phyloP scores from a whole-genome alignment of 2,888 invertebrate species.

The Unio pictorum region DNA sequence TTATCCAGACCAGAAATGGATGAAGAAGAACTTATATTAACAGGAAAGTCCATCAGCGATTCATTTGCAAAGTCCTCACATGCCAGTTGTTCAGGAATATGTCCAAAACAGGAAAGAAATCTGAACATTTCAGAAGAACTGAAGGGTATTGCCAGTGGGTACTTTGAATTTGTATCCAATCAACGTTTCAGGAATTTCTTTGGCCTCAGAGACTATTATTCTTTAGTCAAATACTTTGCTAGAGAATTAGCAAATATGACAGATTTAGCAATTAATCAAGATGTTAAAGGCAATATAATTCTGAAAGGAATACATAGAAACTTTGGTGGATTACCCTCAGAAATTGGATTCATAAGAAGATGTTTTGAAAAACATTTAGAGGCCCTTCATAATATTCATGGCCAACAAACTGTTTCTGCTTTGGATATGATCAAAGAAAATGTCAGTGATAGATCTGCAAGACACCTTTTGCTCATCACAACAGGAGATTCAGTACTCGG shows the following conservation, averaged over 20 bases:
- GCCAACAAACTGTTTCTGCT: conserved; percentile 7
- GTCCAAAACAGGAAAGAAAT: too few relatives aligned
- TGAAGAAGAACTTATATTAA: conserved; percentile 43
- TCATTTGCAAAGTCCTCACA: conserved; percentile 11
- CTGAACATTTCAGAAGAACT: conserved; percentile 12
- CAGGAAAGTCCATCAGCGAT: conserved; percentile 42
- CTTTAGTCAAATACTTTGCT: conserved; percentile 26
- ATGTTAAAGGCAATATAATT: conserved; percentile 17
- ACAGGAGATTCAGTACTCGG: conserved; percentile 43
- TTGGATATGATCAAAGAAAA: conserved; percentile 39
- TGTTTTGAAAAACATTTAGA: too few relatives aligned
- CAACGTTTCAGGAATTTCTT: conserved; percentile 39
- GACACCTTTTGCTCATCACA: conserved; percentile 47
- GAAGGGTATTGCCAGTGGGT: conserved; percentile 17
- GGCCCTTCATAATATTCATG: background rate
- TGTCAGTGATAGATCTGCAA: conserved; percentile 28
- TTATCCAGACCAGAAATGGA: conserved; percentile 53
- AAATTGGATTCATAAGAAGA: conserved; percentile 1
- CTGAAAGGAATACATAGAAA: conserved; percentile 44
- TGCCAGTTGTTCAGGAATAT: background rate
- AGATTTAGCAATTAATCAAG: conserved; percentile 3
- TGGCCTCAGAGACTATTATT: conserved; percentile 43
- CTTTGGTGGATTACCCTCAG: conserved; percentile 43
- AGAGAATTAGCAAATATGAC: background rate
- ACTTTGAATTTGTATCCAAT: conserved; percentile 12